Conservation (phyloP, 2,797 vertebrate genomes). For the Hirundo rustica region DNA sequence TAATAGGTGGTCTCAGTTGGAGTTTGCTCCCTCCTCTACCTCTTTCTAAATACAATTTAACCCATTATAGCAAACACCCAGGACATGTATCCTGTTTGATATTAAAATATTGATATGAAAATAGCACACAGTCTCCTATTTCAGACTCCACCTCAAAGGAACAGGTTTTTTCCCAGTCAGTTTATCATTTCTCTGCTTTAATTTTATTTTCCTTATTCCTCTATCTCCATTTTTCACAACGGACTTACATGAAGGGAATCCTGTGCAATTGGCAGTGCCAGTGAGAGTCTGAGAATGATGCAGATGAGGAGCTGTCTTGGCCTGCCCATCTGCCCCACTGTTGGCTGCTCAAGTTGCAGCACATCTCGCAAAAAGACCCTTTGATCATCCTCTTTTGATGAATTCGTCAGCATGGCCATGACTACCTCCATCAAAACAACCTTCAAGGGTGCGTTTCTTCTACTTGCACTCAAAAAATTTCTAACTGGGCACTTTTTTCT, state of each 20-base stretch:
- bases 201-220: neutral
- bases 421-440: neutral
- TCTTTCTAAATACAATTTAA: neutral
- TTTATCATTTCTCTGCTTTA: neutral
- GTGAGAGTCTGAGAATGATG: neutral
- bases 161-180: fast-evolving
- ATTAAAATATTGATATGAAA: neutral
- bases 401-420: neutral
- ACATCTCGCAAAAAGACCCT: neutral
- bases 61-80: neutral
- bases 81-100: neutral
- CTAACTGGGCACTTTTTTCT: neutral
- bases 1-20: neutral
- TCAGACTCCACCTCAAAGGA: neutral
- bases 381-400: neutral
- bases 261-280: neutral
- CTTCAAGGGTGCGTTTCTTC: neutral
- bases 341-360: neutral
- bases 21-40: neutral
- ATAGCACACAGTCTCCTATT: neutral
- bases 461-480: neutral
- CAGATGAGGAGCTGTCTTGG: neutral
- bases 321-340: neutral
- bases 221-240: neutral
- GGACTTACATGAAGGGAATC: neutral